Evolutionary conservation across 2,888 invertebrate species (phyloP), one percentile per base, ranked within the genome.

Genomic region (Acanthosoma haemorrhoidale): DNA sequence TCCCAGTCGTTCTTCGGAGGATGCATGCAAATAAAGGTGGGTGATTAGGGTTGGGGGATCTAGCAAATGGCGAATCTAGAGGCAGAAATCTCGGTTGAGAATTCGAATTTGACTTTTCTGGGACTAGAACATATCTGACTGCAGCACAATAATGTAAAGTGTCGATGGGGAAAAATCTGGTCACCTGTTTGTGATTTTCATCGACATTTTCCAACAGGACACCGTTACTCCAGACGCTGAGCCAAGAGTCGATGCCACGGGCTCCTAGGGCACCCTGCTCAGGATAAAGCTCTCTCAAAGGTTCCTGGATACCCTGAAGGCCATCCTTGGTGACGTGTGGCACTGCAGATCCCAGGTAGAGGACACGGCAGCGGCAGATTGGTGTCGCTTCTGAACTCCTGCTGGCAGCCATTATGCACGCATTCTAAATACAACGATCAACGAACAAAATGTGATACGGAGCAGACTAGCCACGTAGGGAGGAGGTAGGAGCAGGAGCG

Each of bases 301-400:
- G 98, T 80, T 98, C 96, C 83, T 99, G 98, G 75, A 97, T 94
- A 70, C 95, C 96, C 79, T 97, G 93, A 61, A 99, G 85, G 64
- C 98, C 98, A 79, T 99, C 97, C 81, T 98, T 97, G 79, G 96
- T 96, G 80, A 96, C 93, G 78, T 96, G 94, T 32, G 98, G 95
- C 77, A 97, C 96, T 25, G 96, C 91, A 76, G 94, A 94, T 76
- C 98, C 98, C 77, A 99, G 85, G 81, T 98, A 99, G 71, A 97
- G 86, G 68, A 98, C 97, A 74, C 96, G 89, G 82, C 96, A 98
- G 77, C 96, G 89, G 83, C 97, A 95, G 78, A 96, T 95, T 79
- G 96, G 96, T 78, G 93, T 96, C 78, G 94, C 91, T 80, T 90
- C 90, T 70, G 74, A 67, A 34, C 15, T 67, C 34, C 67, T 43